Evolutionary conservation across 92 coral and sea anemone species (phyloP).

Genomic region (Blastomussa wellsi): DNA sequence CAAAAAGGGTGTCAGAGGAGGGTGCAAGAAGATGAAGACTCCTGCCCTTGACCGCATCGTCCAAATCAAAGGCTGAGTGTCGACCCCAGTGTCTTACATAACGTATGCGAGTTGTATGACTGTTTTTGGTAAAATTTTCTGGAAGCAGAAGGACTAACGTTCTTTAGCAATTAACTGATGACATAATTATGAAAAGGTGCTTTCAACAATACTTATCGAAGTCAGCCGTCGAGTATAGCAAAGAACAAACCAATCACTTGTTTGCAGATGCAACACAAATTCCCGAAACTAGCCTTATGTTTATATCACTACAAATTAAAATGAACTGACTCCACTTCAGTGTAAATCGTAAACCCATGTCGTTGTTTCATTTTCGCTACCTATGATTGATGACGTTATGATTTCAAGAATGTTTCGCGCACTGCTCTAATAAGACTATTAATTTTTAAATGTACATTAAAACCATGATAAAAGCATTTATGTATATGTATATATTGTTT

Average conservation of each 20-base stretch:
- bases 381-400: not conserved
- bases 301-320: not conserved
- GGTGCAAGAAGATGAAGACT: not conserved
- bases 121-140: not conserved
- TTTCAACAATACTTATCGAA: conserved; percentile 9
- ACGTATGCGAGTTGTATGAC: not conserved
- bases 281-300: not conserved
- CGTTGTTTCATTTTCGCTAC: not conserved
- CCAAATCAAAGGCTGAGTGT: not conserved
- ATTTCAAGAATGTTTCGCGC: not conserved
- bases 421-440: not conserved
- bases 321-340: not conserved
- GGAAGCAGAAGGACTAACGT: not conserved
- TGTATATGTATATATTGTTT: too few relatives aligned
- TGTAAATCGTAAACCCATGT: not conserved
- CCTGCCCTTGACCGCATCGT: not conserved
- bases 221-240: not conserved
- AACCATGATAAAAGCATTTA: not conserved
- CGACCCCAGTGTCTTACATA: not conserved
- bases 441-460: too few relatives aligned
- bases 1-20: not conserved
- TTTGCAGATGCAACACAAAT: not conserved
- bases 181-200: conserved; percentile 13
- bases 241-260: not conserved
- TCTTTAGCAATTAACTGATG: not conserved